Conservation (phyloP, 2,888 invertebrate genomes). For the Dastarcus helophoroides region DNA sequence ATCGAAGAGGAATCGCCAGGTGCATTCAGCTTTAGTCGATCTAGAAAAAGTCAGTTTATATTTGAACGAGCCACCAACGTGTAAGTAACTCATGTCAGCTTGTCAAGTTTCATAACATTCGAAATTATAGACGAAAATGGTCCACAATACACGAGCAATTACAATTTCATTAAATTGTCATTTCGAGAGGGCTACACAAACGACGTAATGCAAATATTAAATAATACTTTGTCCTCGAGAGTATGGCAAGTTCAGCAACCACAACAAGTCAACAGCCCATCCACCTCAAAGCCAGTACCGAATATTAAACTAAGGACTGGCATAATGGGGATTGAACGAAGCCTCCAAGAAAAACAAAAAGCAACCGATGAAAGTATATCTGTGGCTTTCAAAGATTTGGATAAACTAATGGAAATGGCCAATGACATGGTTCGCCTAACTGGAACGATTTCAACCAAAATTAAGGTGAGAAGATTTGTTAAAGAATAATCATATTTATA, state of each 20-base stretch:
- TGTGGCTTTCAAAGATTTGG: constrained; percentile 91
- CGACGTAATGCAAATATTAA: constrained; percentile 50
- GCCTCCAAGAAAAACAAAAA: constrained; percentile 80
- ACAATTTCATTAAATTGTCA: constrained; percentile 69
- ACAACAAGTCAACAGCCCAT: constrained; percentile 24
- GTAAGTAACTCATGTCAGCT: background rate
- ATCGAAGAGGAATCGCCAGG: constrained; percentile 73
- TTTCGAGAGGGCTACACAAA: constrained; percentile 72
- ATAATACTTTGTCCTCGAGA: constrained; percentile 49
- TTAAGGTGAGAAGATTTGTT: constrained; percentile 43
- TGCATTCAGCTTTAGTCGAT: constrained; percentile 68
- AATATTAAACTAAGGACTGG: constrained; percentile 69
- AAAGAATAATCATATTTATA: background rate
- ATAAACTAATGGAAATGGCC: constrained; percentile 88
- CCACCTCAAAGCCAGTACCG: constrained; percentile 24
- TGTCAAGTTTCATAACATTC: constrained; percentile 2
- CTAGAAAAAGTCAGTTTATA: constrained; percentile 48
- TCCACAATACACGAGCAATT: constrained; percentile 58
- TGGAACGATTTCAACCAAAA: constrained; percentile 83
- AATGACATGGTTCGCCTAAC: constrained; percentile 95
- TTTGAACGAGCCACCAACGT: constrained; percentile 4
- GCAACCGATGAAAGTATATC: constrained; percentile 86
- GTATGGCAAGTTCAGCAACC: constrained; percentile 47
- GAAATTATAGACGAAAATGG: constrained; percentile 41
- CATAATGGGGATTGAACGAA: constrained; percentile 91